Evolutionary conservation across 2,888 invertebrate genomes (phyloP).

Genomic region (Altica lythri): DNA sequence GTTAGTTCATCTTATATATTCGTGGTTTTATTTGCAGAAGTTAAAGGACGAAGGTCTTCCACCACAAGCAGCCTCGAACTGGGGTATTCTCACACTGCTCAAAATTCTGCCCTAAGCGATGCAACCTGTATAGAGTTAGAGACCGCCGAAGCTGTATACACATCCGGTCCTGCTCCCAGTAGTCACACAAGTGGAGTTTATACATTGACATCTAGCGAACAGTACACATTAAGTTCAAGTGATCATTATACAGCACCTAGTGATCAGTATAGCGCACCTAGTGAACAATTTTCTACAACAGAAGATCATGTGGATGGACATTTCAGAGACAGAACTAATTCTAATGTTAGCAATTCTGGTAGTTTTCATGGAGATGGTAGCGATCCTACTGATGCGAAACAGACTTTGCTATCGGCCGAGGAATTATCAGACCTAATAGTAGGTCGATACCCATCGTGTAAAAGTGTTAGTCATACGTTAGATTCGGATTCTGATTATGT

Average conservation of each 20-base stretch:
- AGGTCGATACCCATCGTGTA: conserved; percentile 76
- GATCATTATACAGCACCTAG: conserved; percentile 49
- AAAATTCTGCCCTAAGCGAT: conserved; percentile 80
- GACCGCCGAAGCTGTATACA: conserved; percentile 60
- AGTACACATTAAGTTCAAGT: conserved; percentile 54
- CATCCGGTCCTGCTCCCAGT: conserved; percentile 68
- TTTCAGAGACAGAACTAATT: conserved; percentile 74
- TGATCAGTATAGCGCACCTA: conserved; percentile 48
- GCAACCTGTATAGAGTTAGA: conserved; percentile 71
- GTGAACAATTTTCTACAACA: conserved; percentile 46
- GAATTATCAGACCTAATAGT: conserved; percentile 84
- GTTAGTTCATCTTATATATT: conserved; percentile 1
- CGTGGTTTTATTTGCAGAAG: conserved; percentile 51
- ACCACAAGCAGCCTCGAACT: conserved; percentile 82
- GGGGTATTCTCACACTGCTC: conserved; percentile 85
- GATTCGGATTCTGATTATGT: conserved; percentile 92
- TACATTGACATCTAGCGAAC: conserved; percentile 72
- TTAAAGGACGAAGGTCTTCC: conserved; percentile 67
- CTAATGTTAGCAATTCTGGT: conserved; percentile 76
- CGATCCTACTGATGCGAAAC: conserved; percentile 80
- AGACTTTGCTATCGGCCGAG: conserved; percentile 77
- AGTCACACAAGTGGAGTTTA: conserved; percentile 87
- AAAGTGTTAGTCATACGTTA: conserved; percentile 81
- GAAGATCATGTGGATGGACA: conserved; percentile 58
- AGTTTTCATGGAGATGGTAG: conserved; percentile 90